Conservation (phyloP, 1,140 invertebrate genomes). For the Caerostris darwini region DNA sequence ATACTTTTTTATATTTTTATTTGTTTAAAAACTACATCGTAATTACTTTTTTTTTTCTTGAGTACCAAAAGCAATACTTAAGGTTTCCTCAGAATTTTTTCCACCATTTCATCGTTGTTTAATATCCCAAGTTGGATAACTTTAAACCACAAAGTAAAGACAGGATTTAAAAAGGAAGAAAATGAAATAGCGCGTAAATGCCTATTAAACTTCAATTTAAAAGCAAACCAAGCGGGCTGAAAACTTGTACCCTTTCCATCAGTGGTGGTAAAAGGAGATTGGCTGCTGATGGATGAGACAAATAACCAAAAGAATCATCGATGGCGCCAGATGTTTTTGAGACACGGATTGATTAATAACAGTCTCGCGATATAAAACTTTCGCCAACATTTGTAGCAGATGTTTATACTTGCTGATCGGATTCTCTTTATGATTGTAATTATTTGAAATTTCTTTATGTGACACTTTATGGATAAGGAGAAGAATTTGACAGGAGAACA, state of each 20-base stretch:
- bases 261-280: not conserved
- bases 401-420: not conserved
- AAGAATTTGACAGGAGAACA: not conserved
- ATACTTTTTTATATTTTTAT: not conserved
- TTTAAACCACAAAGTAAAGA: not conserved
- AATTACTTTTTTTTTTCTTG: not conserved
- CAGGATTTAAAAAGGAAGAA: not conserved
- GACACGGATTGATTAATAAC: conserved; percentile 24
- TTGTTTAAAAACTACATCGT: not conserved
- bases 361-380: conserved; percentile 19
- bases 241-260: conserved; percentile 4
- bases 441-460: not conserved
- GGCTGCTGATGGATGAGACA: conserved; percentile 49
- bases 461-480: not conserved
- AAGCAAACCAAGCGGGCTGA: not conserved
- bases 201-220: conserved; percentile 46
- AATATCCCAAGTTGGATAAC: not conserved
- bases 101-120: not conserved
- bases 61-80: not conserved
- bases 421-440: conserved; percentile 25
- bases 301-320: conserved; percentile 44
- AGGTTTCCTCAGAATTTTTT: not conserved
- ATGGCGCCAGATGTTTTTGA: conserved; percentile 49
- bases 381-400: conserved; percentile 34
- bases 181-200: not conserved